Conservation (phyloP, 2,888 invertebrate genomes). For the Phaedon cochleariae region DNA sequence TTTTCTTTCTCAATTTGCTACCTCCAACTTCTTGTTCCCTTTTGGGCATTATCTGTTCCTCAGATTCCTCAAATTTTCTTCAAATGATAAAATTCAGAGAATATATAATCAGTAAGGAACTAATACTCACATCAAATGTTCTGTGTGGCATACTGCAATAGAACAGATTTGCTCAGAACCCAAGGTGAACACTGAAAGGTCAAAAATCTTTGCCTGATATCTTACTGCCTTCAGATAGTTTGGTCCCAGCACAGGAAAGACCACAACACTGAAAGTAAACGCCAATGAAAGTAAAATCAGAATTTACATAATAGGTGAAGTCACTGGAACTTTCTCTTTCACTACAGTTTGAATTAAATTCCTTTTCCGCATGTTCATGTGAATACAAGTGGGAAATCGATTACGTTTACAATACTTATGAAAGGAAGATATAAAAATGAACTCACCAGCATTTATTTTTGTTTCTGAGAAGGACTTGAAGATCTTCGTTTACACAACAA, state of each 20-base stretch:
- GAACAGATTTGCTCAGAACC: constrained; percentile 43
- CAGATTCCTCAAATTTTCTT: constrained; percentile 24
- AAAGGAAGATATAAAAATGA: constrained; percentile 4
- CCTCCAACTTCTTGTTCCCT: constrained; percentile 30
- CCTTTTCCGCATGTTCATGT: constrained; percentile 51
- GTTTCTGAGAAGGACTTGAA: constrained; percentile 47
- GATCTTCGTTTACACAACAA: constrained; percentile 52
- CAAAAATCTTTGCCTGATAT: constrained; percentile 53
- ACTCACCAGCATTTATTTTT: constrained; percentile 50
- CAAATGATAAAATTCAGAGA: constrained; percentile 12
- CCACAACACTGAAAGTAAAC: constrained; percentile 55
- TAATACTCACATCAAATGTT: constrained; percentile 49
- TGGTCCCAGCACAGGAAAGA: constrained; percentile 55
- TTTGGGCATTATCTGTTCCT: constrained; percentile 36
- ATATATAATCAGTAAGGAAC: constrained; percentile 3
- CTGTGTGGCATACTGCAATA: constrained; percentile 51
- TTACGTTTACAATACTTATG: constrained; percentile 1
- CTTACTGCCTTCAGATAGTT: constrained; percentile 54
- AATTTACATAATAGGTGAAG: constrained; percentile 61
- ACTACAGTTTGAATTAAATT: constrained; percentile 52
- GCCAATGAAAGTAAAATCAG: constrained; percentile 61
- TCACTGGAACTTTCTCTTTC: constrained; percentile 61
- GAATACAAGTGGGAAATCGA: constrained; percentile 24
- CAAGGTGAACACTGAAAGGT: constrained; percentile 48
- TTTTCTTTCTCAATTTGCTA: constrained; percentile 43